Percentiles rank a stretch among this genome's conserved stretches.
Evolutionary conservation across 2,888 invertebrate genomes (phyloP).

Genomic region (Hyalella azteca): DNA sequence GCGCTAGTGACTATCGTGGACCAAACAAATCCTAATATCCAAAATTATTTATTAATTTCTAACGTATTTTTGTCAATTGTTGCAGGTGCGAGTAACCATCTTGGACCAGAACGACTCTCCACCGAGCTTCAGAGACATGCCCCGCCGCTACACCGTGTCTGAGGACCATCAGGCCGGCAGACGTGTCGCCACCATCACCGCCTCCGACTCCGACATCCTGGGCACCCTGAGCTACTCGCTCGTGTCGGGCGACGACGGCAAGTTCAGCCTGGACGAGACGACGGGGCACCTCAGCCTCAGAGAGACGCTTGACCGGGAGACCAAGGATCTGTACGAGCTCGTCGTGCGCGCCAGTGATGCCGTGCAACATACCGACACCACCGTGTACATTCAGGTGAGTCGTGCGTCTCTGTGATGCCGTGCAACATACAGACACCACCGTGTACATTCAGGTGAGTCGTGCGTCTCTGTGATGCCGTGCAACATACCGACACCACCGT

Average conservation of each 20-base stretch:
- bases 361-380: slow-evolving; percentile 80
- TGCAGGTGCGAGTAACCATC: slow-evolving; percentile 82
- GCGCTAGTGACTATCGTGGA: no score
- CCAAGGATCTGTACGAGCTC: slow-evolving; percentile 77
- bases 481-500: slow-evolving; percentile 82
- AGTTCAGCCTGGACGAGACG: slow-evolving; percentile 74
- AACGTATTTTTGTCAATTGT: no score
- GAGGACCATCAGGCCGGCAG: slow-evolving; percentile 86
- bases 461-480: slow-evolving; percentile 87
- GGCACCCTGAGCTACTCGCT: slow-evolving; percentile 75
- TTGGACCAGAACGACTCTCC: slow-evolving; percentile 94
- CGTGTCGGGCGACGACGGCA: slow-evolving; percentile 66
- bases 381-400: slow-evolving; percentile 74
- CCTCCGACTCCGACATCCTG: slow-evolving; percentile 84
- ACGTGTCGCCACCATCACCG: slow-evolving; percentile 76
- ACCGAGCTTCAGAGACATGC: slow-evolving; percentile 81
- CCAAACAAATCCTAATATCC: no score
- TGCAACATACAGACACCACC: slow-evolving; percentile 80
- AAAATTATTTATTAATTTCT: no score
- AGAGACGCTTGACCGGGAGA: slow-evolving; percentile 84
- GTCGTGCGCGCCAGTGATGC: slow-evolving; percentile 87
- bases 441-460: slow-evolving; percentile 75
- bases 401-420: slow-evolving; percentile 68
- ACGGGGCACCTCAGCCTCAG: slow-evolving; percentile 77
- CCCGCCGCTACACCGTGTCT: slow-evolving; percentile 74